A percentile compares a stretch with the other conserved stretches of the same genome.
These are phyloP conservation scores for Camelus bactrianus DNA, from an alignment of 2,113 vertebrate genomes.

Conservation along the genomic window DNA sequence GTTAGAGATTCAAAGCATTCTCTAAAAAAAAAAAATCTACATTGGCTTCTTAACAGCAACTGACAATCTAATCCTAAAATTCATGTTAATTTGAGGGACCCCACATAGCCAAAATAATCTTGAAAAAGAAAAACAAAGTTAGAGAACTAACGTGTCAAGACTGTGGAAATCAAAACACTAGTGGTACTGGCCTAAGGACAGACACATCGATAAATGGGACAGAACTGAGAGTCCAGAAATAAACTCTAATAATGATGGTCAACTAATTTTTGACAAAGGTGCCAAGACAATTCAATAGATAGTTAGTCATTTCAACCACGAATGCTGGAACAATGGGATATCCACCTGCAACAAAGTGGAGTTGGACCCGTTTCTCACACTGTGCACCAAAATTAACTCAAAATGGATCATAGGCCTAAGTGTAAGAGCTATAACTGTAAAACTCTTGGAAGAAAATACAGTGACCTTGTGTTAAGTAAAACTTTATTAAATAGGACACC, in stretches of 20 bases:
- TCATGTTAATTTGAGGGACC: background rate
- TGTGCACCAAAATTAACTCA: background rate
- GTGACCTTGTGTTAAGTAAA: background rate
- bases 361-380: background rate
- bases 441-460: background rate
- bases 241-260: background rate
- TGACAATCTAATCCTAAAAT: background rate
- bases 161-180: background rate
- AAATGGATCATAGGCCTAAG: background rate
- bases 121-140: background rate
- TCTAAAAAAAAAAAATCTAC: background rate
- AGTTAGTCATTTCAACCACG: background rate
- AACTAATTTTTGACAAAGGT: background rate
- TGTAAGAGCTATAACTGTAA: background rate
- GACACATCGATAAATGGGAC: background rate
- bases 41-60: background rate
- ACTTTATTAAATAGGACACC: background rate
- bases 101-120: background rate
- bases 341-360: background rate
- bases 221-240: background rate
- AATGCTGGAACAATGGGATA: background rate
- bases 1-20: background rate
- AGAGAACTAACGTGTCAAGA: background rate
- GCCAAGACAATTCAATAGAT: background rate
- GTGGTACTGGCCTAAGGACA: background rate